phyloP scores from a whole-genome alignment of 2,888 invertebrate species.

The Mayetiola destructor region DNA sequence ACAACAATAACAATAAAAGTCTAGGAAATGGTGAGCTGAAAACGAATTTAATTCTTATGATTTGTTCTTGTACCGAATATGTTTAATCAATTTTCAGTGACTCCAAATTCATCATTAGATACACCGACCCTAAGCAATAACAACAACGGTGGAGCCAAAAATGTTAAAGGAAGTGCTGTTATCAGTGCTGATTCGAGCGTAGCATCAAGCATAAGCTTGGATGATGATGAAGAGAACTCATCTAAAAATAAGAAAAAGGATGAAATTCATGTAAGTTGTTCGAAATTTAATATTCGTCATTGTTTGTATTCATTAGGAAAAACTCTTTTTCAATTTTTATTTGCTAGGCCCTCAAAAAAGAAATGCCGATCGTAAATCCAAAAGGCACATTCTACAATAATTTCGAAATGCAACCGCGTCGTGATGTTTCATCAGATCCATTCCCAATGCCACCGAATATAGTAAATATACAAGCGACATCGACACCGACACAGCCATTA shows the following conservation, averaged over 20 bases:
- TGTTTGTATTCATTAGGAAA: neutral
- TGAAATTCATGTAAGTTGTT: constrained; percentile 27
- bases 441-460: constrained; percentile 4
- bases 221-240: constrained; percentile 33
- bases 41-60: neutral
- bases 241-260: constrained; percentile 36
- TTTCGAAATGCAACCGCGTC: constrained; percentile 26
- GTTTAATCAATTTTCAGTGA: constrained; percentile 24
- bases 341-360: constrained; percentile 32
- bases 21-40: constrained; percentile 30
- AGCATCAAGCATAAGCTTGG: constrained; percentile 35
- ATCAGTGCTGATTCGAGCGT: constrained; percentile 40
- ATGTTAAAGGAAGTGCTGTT: constrained; percentile 38
- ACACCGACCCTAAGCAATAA: constrained; percentile 37
- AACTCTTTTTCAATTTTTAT: neutral
- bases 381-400: constrained; percentile 30
- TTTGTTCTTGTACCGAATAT: neutral
- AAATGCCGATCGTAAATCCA: constrained; percentile 30
- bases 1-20: constrained; percentile 44
- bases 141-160: constrained; percentile 56
- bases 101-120: constrained; percentile 35
- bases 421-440: constrained; percentile 17
- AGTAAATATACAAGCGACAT: constrained; percentile 26
- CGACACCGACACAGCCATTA: constrained; percentile 32
- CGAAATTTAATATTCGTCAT: neutral